phyloP scores from a whole-genome alignment of 2,113 vertebrate genomes.

The Manacus vitellinus region DNA sequence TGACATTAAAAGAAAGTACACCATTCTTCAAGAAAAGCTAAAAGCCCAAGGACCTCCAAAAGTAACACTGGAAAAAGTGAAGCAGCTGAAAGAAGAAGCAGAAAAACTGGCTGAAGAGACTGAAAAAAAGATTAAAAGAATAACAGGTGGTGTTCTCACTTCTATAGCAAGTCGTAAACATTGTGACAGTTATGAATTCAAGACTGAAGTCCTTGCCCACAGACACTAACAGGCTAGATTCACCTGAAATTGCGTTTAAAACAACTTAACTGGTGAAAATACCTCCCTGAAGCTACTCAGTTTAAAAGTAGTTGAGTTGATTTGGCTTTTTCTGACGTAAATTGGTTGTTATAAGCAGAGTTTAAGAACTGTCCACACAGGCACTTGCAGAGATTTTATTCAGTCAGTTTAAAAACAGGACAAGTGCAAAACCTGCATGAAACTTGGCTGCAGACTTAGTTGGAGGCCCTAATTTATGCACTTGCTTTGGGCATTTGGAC shows the following conservation, averaged over 20 bases:
- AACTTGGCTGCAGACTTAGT: neutral
- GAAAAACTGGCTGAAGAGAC: slow-evolving; percentile 74
- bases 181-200: neutral
- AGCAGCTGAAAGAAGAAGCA: slow-evolving; percentile 72
- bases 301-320: neutral
- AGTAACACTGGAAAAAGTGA: slow-evolving; percentile 70
- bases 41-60: slow-evolving; percentile 8
- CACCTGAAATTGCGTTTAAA: neutral
- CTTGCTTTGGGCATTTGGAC: neutral
- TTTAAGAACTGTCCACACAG: neutral
- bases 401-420: neutral
- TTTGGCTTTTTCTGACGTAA: neutral
- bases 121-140: slow-evolving; percentile 77
- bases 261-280: neutral
- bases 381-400: neutral
- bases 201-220: neutral
- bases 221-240: neutral
- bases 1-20: slow-evolving; percentile 69
- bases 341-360: neutral
- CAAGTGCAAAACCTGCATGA: neutral
- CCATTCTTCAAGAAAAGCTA: slow-evolving; percentile 71
- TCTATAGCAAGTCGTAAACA: neutral
- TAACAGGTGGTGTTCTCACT: slow-evolving; percentile 74
- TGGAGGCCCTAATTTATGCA: neutral
- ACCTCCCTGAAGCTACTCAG: neutral